phyloP scores from a whole-genome alignment of 2,888 invertebrate species.

The Temnothorax ravouxi region DNA sequence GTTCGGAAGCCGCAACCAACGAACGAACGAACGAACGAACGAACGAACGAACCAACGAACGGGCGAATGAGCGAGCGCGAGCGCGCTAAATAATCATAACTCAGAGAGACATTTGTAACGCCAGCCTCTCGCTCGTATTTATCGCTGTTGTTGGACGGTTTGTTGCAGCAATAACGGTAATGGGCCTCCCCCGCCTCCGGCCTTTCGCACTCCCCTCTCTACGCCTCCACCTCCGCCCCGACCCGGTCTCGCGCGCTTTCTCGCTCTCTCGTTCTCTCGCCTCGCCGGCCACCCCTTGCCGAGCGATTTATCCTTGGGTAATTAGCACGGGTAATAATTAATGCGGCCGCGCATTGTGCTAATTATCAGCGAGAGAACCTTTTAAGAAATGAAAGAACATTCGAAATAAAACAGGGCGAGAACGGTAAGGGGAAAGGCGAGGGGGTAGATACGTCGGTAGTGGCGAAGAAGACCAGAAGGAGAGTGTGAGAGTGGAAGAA shows the following conservation, averaged over 20 bases:
- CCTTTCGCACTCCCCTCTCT: conserved; percentile 61
- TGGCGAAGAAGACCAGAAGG: conserved; percentile 21
- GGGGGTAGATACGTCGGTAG: conserved; percentile 51
- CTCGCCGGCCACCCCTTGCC: conserved; percentile 76
- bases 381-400: conserved; percentile 87
- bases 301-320: conserved; percentile 86
- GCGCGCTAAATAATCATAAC: conserved; percentile 83
- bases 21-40: conserved; percentile 69
- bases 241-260: conserved; percentile 43
- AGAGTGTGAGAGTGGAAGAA: conserved; percentile 9
- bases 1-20: conserved; percentile 69
- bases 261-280: conserved; percentile 53
- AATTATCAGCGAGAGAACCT: conserved; percentile 86
- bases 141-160: conserved; percentile 86
- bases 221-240: conserved; percentile 24
- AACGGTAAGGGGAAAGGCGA: conserved; percentile 17
- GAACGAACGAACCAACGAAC: conserved; percentile 55
- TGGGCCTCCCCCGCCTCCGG: conserved; percentile 78
- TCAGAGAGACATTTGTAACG: conserved; percentile 82
- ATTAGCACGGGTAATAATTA: conserved; percentile 86
- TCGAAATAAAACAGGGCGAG: conserved; percentile 84
- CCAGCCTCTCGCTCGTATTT: conserved; percentile 82
- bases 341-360: conserved; percentile 86
- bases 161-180: conserved; percentile 86
- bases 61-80: conserved; percentile 61